These are phyloP conservation scores for Aleiodes testaceus DNA, from an alignment of 2,888 invertebrate genomes.

Conservation along the genomic window DNA sequence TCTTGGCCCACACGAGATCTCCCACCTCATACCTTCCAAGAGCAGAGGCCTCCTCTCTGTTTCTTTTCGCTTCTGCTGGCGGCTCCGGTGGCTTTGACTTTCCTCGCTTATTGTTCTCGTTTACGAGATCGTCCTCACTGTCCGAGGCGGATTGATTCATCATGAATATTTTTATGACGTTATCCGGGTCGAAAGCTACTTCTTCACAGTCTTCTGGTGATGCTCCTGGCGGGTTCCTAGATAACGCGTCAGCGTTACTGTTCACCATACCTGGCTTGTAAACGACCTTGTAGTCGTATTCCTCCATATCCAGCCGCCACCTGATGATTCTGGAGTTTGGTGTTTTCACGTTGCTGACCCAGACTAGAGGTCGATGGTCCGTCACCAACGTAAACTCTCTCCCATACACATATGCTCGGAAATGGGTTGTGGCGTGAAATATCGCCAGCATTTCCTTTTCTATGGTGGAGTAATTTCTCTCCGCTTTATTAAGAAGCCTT, in stretches of 20 bases:
- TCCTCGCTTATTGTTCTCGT: too few relatives aligned
- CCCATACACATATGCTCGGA: constrained; percentile 45
- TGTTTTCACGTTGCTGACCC: constrained; percentile 42
- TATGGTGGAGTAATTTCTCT: constrained; percentile 46
- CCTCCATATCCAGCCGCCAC: constrained; percentile 38
- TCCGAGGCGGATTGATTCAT: background rate
- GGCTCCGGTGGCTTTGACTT: too few relatives aligned
- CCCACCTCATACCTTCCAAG: too few relatives aligned
- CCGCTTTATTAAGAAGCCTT: constrained; percentile 30
- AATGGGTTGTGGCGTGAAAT: constrained; percentile 32
- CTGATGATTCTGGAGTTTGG: constrained; percentile 42
- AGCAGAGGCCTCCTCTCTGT: too few relatives aligned
- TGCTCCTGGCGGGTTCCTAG: background rate
- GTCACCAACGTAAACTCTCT: constrained; percentile 7
- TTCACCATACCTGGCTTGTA: background rate
- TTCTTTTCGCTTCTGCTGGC: too few relatives aligned
- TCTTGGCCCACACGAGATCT: too few relatives aligned
- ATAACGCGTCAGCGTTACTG: background rate
- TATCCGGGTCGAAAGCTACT: background rate
- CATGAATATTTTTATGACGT: background rate
- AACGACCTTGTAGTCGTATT: constrained; percentile 3
- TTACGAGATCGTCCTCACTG: too few relatives aligned
- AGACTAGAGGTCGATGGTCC: constrained; percentile 33
- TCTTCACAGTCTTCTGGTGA: background rate
- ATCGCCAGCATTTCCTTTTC: constrained; percentile 48